A percentile compares a stretch with the other conserved stretches of the same genome.
phyloP scores from a whole-genome alignment of 2,113 vertebrate species.

The Willisornis vidua region DNA sequence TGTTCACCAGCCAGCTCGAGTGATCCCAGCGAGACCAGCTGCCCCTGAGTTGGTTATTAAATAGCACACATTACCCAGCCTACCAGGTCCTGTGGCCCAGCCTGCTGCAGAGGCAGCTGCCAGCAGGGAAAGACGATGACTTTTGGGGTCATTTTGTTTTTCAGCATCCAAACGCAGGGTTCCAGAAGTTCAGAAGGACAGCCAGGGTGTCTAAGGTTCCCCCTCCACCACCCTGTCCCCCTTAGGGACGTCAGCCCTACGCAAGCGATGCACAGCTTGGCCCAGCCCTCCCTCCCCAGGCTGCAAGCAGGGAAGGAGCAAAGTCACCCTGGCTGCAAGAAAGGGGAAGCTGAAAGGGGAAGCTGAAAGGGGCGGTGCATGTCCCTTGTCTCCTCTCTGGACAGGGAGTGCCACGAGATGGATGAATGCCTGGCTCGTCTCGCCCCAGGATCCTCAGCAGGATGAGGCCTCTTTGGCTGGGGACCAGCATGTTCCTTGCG shows the following conservation, averaged over 20 bases:
- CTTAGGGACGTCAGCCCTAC: fast-evolving
- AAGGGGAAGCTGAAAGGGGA: conserved; percentile 52
- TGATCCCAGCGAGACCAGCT: background rate
- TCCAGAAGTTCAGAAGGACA: background rate
- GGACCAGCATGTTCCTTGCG: fast-evolving
- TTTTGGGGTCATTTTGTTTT: background rate
- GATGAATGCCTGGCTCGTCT: fast-evolving
- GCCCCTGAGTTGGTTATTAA: background rate
- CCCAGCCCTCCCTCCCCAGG: background rate
- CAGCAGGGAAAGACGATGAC: background rate
- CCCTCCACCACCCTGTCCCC: background rate
- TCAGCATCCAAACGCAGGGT: background rate
- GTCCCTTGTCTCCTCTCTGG: background rate
- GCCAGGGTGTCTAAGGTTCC: background rate
- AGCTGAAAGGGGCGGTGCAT: background rate
- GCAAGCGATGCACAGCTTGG: fast-evolving
- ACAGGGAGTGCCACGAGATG: background rate
- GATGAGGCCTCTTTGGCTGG: background rate
- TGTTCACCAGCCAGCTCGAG: background rate
- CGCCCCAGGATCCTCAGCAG: fast-evolving
- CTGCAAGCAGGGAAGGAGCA: background rate
- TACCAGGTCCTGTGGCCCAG: background rate
- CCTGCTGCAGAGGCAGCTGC: background rate
- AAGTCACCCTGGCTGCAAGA: background rate
- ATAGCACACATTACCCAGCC: background rate